A percentile compares a stretch with the other conserved stretches of the same genome.
phyloP scores from a whole-genome alignment of 2,113 vertebrate genomes.

The Pogonocichla stellata region DNA sequence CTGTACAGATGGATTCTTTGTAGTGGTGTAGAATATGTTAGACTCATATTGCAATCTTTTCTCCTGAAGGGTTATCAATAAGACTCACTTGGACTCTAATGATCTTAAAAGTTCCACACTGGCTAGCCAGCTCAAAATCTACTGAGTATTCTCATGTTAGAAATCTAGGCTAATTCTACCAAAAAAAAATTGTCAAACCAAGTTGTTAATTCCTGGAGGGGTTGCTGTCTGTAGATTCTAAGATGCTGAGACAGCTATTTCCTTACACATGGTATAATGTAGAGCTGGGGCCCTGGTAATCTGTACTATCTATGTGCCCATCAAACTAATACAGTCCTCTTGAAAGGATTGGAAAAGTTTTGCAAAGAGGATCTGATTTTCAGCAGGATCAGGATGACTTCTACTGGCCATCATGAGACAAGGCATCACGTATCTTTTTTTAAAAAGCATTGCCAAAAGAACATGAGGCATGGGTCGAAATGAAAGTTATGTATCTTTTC shows the following conservation, averaged over 20 bases:
- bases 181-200: not conserved
- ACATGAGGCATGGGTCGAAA: not conserved
- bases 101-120: not conserved
- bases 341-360: not conserved
- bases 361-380: not conserved
- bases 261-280: not conserved
- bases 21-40: not conserved
- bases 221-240: not conserved
- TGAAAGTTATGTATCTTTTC: not conserved
- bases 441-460: not conserved
- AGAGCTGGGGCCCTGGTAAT: not conserved
- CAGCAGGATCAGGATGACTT: not conserved
- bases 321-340: not conserved
- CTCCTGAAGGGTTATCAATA: not conserved
- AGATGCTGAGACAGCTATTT: not conserved
- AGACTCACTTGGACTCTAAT: not conserved
- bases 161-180: not conserved
- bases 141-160: not conserved
- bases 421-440: not conserved
- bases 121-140: not conserved
- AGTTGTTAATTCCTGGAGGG: not conserved
- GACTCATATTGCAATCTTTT: not conserved
- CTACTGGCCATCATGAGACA: not conserved
- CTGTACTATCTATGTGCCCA: not conserved
- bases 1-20: not conserved